Evolutionary conservation across 2,888 invertebrate species (phyloP).

Genomic region (Drosophila recens): DNA sequence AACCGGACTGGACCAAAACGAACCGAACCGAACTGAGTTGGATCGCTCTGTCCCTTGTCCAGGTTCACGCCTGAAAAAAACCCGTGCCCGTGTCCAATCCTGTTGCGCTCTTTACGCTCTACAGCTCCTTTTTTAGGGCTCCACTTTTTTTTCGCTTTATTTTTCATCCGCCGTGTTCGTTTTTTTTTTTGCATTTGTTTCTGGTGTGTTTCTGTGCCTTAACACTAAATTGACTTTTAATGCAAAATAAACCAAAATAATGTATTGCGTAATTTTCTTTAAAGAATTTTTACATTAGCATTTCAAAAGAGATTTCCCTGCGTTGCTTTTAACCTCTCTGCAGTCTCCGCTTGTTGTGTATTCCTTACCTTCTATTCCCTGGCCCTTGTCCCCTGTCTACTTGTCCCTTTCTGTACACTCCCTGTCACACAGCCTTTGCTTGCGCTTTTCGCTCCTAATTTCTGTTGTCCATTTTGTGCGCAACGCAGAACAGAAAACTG

Average conservation of each 20-base stretch:
- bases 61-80: conserved; percentile 49
- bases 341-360: conserved; percentile 7
- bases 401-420: conserved; percentile 11
- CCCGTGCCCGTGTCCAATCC: conserved; percentile 63
- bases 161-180: conserved; percentile 13
- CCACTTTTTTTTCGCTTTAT: conserved; percentile 49
- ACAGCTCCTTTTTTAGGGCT: conserved; percentile 65
- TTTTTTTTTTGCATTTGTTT: conserved; percentile 21
- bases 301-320: conserved; percentile 78
- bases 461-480: conserved; percentile 59
- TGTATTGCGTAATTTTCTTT: conserved; percentile 82
- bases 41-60: conserved; percentile 26
- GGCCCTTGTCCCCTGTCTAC: neutral
- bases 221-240: conserved; percentile 83
- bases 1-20: neutral
- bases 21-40: conserved; percentile 7
- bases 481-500: conserved; percentile 20
- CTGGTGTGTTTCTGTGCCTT: conserved; percentile 53
- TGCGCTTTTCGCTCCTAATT: conserved; percentile 51
- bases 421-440: conserved; percentile 18
- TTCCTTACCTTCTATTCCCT: conserved; percentile 28
- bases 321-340: conserved; percentile 49
- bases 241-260: conserved; percentile 82
- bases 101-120: conserved; percentile 74
- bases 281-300: conserved; percentile 82